Percentiles rank a stretch among this genome's conserved stretches.
Evolutionary conservation across 2,113 vertebrate species (phyloP).

Genomic region (Cisticola juncidis): DNA sequence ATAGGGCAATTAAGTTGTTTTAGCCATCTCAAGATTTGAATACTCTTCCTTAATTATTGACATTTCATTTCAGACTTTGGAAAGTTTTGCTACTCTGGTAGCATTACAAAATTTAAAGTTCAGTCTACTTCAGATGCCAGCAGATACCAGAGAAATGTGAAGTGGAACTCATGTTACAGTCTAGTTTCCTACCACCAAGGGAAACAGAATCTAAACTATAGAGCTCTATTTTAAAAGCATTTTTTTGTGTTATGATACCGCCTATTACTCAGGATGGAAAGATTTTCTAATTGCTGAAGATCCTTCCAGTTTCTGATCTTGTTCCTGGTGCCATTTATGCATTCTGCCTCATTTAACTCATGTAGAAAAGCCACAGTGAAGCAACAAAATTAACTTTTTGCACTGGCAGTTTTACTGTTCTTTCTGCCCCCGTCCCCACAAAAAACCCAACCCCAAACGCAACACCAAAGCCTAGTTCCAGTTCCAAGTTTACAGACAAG

Average conservation of each 20-base stretch:
- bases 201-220: neutral
- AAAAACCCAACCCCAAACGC: neutral
- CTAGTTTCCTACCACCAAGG: neutral
- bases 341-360: neutral
- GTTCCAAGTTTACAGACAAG: neutral
- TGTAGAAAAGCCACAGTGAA: neutral
- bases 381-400: neutral
- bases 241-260: neutral
- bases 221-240: neutral
- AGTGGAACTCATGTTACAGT: neutral
- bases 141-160: neutral
- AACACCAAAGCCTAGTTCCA: neutral
- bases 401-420: neutral
- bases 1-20: neutral
- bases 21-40: neutral
- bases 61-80: neutral
- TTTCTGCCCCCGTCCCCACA: rapidly evolving
- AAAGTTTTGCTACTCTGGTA: neutral
- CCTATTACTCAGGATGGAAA: neutral
- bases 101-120: neutral
- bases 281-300: neutral
- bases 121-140: neutral
- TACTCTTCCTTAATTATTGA: neutral
- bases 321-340: neutral
- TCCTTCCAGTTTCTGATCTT: neutral